Evolutionary conservation across 2,797 vertebrate species (phyloP), one percentile per base, ranked within the genome.

Genomic region (Pseudopleuronectes americanus): DNA sequence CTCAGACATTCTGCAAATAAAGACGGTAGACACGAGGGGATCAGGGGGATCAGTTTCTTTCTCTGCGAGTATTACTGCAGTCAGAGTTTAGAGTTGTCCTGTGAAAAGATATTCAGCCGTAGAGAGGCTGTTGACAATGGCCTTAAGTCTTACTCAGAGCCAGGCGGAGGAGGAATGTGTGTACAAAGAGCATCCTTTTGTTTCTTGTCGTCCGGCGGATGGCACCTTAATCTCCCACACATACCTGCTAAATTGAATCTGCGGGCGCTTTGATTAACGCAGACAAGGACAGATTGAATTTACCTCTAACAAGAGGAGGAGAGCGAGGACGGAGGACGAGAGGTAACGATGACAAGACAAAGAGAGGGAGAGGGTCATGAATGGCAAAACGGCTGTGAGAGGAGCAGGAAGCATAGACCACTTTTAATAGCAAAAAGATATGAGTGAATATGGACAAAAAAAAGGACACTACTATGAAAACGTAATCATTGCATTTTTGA

Each of bases 221-320:
- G 55, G 80, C 83, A 84, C 87, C 83, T 88, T 83, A 85, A 82
- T 86, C 87, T 90, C 88, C 84, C 77, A 87, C 85, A 77, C 84
- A 77, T 49, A 79, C 69, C 80, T 67, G 84, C 88, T 89, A 92
- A 92, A 93, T 88, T 87, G 83, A 93, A 93, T 93, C 80, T 87
- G 92, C 85, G 86, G 88, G 84, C 72, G 88, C 85, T 92, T 90
- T 94, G 92, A 94, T 94, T 93, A 94, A 92, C 92, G 81, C 87
- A 88, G 92, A 94, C 93, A 92, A 92, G 91, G 92, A 93, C 91
- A 90, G 89, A 94, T 91, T 91, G 90, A 90, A 92, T 90, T 93
- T 92, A 90, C 89, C 87, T 87, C 88, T 81, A 90, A 91, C 83
- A 87, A 86, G 86, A 76, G 69, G 71, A 72, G 86, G 86, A 87